Percentiles rank a stretch among this genome's conserved stretches.
Conservation (phyloP, 1,140 invertebrate genomes). For the Fopius arisanus region DNA sequence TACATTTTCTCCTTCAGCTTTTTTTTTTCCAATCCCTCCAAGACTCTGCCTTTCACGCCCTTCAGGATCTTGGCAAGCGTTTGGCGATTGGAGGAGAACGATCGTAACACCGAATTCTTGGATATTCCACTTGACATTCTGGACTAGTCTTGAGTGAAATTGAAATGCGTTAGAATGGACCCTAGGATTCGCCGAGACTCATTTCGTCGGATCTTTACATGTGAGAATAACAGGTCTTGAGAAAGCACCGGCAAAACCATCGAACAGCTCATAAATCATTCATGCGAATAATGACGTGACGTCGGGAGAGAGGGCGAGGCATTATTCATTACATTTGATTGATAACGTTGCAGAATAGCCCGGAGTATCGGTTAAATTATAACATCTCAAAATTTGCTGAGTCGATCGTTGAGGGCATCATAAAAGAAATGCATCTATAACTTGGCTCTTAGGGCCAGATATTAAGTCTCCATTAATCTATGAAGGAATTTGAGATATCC, state of each 20-base stretch:
- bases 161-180: neutral
- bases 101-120: neutral
- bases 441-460: neutral
- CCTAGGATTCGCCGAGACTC: neutral
- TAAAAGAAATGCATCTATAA: neutral
- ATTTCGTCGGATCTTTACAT: neutral
- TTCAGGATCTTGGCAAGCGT: neutral
- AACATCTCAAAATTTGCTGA: neutral
- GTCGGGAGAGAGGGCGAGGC: neutral
- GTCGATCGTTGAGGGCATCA: neutral
- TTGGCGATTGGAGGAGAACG: neutral
- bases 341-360: conserved; percentile 9
- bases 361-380: neutral
- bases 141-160: neutral
- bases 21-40: neutral
- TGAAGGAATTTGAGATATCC: neutral
- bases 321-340: conserved; percentile 30
- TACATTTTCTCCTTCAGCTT: neutral
- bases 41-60: neutral
- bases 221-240: neutral
- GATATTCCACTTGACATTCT: neutral
- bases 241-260: neutral
- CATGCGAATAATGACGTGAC: conserved; percentile 4
- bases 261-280: conserved; percentile 23
- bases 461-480: neutral